Percentiles rank a stretch among this genome's conserved stretches.
These are phyloP conservation scores for Electrona antarctica DNA, from an alignment of 2,113 vertebrate genomes.

Conservation along the genomic window DNA sequence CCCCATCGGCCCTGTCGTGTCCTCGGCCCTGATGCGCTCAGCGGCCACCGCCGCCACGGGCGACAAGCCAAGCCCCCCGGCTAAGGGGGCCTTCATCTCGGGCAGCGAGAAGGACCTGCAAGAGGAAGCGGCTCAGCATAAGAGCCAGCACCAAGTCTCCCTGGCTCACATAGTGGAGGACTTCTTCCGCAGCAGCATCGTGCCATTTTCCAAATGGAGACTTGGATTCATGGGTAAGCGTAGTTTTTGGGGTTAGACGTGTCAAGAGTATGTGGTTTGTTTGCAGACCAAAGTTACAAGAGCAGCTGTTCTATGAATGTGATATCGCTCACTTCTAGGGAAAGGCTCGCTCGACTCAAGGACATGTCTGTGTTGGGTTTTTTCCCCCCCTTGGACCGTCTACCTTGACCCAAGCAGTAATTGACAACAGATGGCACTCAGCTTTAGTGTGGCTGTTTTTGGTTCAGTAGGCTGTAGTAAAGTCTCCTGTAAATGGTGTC, in stretches of 20 bases:
- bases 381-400: background rate
- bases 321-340: no score
- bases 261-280: background rate
- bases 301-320: background rate
- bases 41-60: slow-evolving; percentile 35
- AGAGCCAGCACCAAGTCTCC: slow-evolving; percentile 64
- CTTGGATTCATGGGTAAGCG: slow-evolving; percentile 88
- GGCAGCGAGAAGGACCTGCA: slow-evolving; percentile 25
- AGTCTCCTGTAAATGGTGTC: background rate
- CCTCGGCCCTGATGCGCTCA: slow-evolving; percentile 48
- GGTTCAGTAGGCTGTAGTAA: background rate
- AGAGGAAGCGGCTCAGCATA: slow-evolving; percentile 28
- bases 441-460: background rate
- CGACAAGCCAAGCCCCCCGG: slow-evolving; percentile 50
- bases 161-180: slow-evolving; percentile 79
- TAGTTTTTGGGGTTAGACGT: background rate
- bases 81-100: slow-evolving; percentile 48
- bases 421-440: background rate
- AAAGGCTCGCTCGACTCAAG: no score
- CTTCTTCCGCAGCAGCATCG: slow-evolving; percentile 80
- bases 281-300: background rate
- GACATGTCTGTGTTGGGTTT: background rate
- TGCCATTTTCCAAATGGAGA: slow-evolving; percentile 81
- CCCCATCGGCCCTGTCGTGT: slow-evolving; percentile 35
- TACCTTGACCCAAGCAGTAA: background rate